phyloP scores from a whole-genome alignment of 2,888 invertebrate species.

The Orthonevra nobilis region DNA sequence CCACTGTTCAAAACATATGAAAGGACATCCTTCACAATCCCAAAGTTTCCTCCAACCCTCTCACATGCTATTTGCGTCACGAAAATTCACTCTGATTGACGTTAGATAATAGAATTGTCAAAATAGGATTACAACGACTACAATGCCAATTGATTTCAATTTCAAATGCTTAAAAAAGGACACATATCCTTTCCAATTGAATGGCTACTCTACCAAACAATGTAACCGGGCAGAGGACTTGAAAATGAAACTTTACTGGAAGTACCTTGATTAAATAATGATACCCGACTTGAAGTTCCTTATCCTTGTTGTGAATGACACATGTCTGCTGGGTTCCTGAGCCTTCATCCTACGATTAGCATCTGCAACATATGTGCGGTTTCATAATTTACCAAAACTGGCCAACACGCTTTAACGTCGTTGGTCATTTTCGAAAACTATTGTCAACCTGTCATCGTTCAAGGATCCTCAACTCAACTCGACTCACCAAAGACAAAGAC shows the following conservation, averaged over 20 bases:
- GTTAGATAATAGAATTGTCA: conserved; percentile 45
- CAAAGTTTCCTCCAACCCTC: background rate
- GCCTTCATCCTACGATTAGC: conserved; percentile 27
- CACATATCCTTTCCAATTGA: background rate
- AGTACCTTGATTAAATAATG: background rate
- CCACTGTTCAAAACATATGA: too few species aligned
- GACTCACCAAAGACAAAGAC: conserved; percentile 22
- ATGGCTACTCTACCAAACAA: conserved; percentile 1
- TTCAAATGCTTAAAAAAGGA: background rate
- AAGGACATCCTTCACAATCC: background rate
- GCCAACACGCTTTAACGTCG: conserved; percentile 23
- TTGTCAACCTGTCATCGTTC: conserved; percentile 59
- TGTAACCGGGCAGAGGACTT: background rate
- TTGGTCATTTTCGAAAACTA: conserved; percentile 59
- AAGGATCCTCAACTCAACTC: conserved; percentile 20
- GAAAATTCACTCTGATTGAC: conserved; percentile 14
- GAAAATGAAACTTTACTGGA: conserved; percentile 7
- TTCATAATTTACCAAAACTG: conserved; percentile 47
- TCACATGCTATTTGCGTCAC: conserved; percentile 1
- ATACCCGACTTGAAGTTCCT: conserved; percentile 14
- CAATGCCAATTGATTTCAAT: conserved; percentile 31
- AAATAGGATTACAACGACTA: conserved; percentile 42
- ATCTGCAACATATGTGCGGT: conserved; percentile 31
- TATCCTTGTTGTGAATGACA: conserved; percentile 33
- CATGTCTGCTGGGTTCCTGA: conserved; percentile 23